Conservation (phyloP, 1,140 invertebrate genomes). For the Drosophila tsacasi region DNA sequence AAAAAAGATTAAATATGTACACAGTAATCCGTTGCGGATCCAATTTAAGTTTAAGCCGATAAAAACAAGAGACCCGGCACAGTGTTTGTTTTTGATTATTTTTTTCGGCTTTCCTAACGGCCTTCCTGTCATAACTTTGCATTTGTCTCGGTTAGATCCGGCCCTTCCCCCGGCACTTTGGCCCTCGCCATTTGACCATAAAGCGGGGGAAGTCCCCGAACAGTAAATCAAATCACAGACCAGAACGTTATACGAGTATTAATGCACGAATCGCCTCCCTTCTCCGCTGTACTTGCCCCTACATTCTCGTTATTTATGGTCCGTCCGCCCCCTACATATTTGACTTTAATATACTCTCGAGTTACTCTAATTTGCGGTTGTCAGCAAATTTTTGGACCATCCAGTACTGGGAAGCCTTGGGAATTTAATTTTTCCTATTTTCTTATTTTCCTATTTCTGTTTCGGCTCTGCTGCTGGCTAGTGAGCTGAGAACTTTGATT, state of each 20-base stretch:
- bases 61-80: slow-evolving; percentile 16
- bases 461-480: slow-evolving; percentile 11
- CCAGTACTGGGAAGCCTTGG: slow-evolving; percentile 12
- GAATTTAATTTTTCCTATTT: slow-evolving; percentile 38
- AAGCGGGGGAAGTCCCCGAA: slow-evolving; percentile 30
- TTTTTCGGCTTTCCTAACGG: slow-evolving; percentile 8
- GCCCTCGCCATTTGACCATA: slow-evolving; percentile 15
- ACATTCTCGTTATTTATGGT: slow-evolving; percentile 33
- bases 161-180: slow-evolving; percentile 2
- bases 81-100: slow-evolving; percentile 1
- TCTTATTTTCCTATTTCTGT: slow-evolving; percentile 14
- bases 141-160: slow-evolving; percentile 23
- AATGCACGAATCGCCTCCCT: slow-evolving; percentile 40
- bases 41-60: slow-evolving; percentile 40
- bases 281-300: slow-evolving; percentile 4
- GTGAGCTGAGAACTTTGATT: slow-evolving; percentile 35
- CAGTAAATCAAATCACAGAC: slow-evolving; percentile 62
- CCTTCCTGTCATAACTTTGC: slow-evolving; percentile 35
- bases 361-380: slow-evolving; percentile 64
- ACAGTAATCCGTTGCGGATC: slow-evolving; percentile 19
- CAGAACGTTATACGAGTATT: slow-evolving; percentile 53
- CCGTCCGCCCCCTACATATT: slow-evolving; percentile 26
- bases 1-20: slow-evolving; percentile 46
- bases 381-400: slow-evolving; percentile 55
- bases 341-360: slow-evolving; percentile 64